phyloP scores from a whole-genome alignment of 1,140 invertebrate genomes.

The Paraescarpia echinospica region DNA sequence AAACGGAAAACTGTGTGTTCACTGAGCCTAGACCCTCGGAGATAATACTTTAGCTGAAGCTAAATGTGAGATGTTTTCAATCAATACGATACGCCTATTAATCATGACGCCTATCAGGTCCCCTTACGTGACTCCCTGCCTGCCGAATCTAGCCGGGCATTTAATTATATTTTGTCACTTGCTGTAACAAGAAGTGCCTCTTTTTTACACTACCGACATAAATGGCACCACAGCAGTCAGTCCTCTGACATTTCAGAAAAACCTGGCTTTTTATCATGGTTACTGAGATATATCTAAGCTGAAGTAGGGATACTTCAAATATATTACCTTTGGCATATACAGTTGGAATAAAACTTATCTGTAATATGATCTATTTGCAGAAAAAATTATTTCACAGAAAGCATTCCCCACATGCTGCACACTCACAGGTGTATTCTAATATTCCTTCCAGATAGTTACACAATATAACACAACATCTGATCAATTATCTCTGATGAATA shows the following conservation, averaged over 20 bases:
- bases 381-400: neutral
- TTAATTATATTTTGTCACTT: neutral
- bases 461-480: neutral
- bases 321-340: neutral
- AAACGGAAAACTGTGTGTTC: neutral
- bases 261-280: neutral
- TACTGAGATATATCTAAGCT: neutral
- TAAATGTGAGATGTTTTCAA: neutral
- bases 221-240: neutral
- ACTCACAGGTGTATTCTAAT: neutral
- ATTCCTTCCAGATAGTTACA: too few species aligned
- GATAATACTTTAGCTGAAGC: neutral
- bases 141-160: neutral
- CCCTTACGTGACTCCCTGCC: neutral
- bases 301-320: neutral
- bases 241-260: neutral
- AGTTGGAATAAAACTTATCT: neutral
- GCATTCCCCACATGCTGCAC: neutral
- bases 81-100: neutral
- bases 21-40: neutral
- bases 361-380: neutral
- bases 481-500: neutral
- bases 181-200: neutral
- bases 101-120: neutral
- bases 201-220: neutral